These are phyloP conservation scores for Parascotia fuliginaria DNA, from an alignment of 2,888 invertebrate species.

Conservation along the genomic window DNA sequence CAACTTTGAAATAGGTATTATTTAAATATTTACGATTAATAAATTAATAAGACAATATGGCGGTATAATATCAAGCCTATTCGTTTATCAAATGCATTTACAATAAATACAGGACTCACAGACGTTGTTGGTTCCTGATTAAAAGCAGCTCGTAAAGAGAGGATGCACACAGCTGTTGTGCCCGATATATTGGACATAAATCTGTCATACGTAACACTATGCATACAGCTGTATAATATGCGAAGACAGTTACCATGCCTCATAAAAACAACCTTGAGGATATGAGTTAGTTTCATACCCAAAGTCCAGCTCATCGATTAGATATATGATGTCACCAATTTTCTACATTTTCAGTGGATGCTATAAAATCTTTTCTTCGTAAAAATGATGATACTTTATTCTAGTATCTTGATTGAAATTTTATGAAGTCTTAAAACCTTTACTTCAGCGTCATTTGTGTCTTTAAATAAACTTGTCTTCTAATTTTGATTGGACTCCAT, in stretches of 20 bases:
- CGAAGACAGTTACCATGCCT: background rate
- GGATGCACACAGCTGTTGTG: constrained; percentile 53
- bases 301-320: background rate
- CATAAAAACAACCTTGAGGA: constrained; percentile 4
- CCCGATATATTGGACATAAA: constrained; percentile 52
- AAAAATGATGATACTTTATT: no score
- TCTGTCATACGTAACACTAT: constrained; percentile 38
- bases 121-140: constrained; percentile 52
- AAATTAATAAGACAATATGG: no score
- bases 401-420: no score
- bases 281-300: background rate
- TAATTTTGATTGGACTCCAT: no score
- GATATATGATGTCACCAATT: no score
- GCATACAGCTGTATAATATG: constrained; percentile 7
- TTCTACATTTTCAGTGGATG: no score
- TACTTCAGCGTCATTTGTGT: no score
- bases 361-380: no score
- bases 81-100: background rate
- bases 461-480: no score
- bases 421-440: no score
- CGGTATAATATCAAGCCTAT: background rate
- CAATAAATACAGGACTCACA: background rate
- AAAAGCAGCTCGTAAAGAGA: constrained; percentile 54
- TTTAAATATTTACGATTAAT: no score
- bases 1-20: no score